Conservation (phyloP, 37 sponge, comb jelly and placozoan genomes). For the Bolinopsis microptera region DNA sequence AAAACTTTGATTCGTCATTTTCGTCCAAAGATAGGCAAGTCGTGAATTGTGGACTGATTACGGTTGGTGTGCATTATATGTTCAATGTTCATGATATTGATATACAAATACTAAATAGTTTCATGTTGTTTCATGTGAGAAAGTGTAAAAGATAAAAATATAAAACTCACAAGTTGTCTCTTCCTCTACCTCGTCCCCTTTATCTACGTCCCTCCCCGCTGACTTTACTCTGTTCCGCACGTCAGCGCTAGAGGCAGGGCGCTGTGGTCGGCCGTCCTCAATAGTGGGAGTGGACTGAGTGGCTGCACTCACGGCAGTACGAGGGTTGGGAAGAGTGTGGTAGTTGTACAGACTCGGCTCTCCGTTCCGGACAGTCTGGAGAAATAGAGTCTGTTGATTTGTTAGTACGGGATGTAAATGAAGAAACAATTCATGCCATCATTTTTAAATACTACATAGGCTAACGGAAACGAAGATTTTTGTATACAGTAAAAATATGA, state of each 20-base stretch:
- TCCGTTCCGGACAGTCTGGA: slow-evolving; percentile 16
- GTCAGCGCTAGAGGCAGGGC: slow-evolving; percentile 13
- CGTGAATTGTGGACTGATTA: too few relatives aligned
- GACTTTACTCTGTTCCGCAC: not conserved
- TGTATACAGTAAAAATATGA: too few relatives aligned
- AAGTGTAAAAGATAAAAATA: too few relatives aligned
- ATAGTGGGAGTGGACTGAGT: slow-evolving; percentile 58
- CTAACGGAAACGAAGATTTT: too few relatives aligned
- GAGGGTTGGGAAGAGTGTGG: not conserved
- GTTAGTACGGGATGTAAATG: not conserved
- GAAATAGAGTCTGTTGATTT: not conserved
- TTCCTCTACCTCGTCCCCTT: not conserved
- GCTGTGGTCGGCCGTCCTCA: not conserved
- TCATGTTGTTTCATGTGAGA: too few relatives aligned
- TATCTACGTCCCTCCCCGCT: not conserved
- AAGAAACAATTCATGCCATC: not conserved
- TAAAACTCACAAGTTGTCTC: slow-evolving; percentile 5
- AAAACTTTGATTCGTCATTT: too few relatives aligned
- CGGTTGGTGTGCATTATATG: too few relatives aligned
- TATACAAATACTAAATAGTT: too few relatives aligned
- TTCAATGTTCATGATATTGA: too few relatives aligned
- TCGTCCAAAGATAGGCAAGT: too few relatives aligned
- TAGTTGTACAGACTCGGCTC: not conserved
- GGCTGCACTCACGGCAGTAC: not conserved
- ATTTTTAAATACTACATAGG: not conserved